Percentiles rank a stretch among this genome's conserved stretches.
These are phyloP conservation scores for Cheirogaleus medius DNA, from an alignment of 2,113 vertebrate genomes.

Conservation along the genomic window DNA sequence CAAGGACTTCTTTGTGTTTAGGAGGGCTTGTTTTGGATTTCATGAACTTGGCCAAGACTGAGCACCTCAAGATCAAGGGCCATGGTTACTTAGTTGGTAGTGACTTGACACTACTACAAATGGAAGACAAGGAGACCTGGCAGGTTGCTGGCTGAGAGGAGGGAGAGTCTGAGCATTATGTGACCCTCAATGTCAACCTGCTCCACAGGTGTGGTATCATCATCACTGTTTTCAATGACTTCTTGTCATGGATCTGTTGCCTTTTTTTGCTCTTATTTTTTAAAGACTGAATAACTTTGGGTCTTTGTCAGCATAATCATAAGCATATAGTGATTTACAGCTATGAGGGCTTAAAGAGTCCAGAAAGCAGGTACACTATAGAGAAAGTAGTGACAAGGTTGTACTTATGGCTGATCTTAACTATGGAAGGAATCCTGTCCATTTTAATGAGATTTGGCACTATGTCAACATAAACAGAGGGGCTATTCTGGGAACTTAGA, in stretches of 20 bases:
- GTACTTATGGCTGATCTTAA: neutral
- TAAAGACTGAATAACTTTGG: neutral
- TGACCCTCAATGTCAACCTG: neutral
- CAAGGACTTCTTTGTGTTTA: neutral
- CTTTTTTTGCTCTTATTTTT: neutral
- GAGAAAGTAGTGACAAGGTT: neutral
- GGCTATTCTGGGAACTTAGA: neutral
- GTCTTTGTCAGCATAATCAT: neutral
- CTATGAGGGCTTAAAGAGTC: neutral
- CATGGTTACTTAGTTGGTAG: neutral
- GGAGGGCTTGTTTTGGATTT: neutral
- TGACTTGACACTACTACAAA: neutral
- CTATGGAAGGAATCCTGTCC: neutral
- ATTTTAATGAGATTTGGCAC: neutral
- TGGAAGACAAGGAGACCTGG: neutral
- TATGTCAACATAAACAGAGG: neutral
- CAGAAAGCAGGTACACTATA: neutral
- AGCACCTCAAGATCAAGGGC: neutral
- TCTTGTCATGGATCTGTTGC: neutral
- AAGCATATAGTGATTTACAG: neutral
- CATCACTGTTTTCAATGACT: neutral
- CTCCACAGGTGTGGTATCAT: neutral
- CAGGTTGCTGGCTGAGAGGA: neutral
- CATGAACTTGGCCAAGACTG: rapidly evolving
- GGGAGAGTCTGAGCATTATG: neutral